Percentiles rank a stretch among this genome's conserved stretches.
These are phyloP conservation scores for Macrotrachela quadricornifera DNA, from an alignment of 1,140 invertebrate species.

Conservation along the genomic window DNA sequence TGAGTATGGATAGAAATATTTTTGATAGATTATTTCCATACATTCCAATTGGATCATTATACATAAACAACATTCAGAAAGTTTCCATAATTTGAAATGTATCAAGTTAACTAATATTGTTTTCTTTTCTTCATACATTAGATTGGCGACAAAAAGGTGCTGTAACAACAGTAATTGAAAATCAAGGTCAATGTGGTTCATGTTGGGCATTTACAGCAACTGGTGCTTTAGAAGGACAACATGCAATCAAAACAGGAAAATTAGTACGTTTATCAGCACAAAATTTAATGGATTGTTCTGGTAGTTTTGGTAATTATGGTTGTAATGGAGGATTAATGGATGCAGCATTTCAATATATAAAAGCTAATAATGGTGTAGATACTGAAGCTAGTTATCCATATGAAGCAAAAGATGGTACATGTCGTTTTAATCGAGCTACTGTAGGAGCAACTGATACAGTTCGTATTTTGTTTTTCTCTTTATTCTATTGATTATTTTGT, in stretches of 20 bases:
- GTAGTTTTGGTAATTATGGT: slow-evolving; percentile 80
- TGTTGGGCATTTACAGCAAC: slow-evolving; percentile 20
- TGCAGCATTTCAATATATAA: slow-evolving; percentile 21
- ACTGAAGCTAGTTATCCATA: slow-evolving; percentile 8
- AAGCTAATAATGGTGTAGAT: slow-evolving; percentile 36
- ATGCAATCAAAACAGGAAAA: slow-evolving; percentile 61
- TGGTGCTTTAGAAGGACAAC: slow-evolving; percentile 73
- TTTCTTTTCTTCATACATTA: not conserved
- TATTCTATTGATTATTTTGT: not conserved
- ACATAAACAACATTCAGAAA: too few species aligned
- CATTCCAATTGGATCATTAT: too few species aligned
- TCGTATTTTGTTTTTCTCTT: not conserved
- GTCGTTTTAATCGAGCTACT: slow-evolving; percentile 25
- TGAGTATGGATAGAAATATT: too few species aligned
- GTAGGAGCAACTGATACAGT: slow-evolving; percentile 13
- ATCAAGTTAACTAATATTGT: too few species aligned
- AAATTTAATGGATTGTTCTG: slow-evolving; percentile 83
- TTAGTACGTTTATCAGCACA: slow-evolving; percentile 61
- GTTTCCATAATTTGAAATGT: too few species aligned
- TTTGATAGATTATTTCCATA: too few species aligned
- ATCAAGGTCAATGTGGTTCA: slow-evolving; percentile 15
- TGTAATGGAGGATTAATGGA: slow-evolving; percentile 49
- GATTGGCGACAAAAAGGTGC: slow-evolving; percentile 70
- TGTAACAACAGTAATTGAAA: slow-evolving; percentile 52
- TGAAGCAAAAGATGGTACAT: slow-evolving; percentile 27